phyloP scores from a whole-genome alignment of 2,888 invertebrate species.

The Lysandra bellargus region DNA sequence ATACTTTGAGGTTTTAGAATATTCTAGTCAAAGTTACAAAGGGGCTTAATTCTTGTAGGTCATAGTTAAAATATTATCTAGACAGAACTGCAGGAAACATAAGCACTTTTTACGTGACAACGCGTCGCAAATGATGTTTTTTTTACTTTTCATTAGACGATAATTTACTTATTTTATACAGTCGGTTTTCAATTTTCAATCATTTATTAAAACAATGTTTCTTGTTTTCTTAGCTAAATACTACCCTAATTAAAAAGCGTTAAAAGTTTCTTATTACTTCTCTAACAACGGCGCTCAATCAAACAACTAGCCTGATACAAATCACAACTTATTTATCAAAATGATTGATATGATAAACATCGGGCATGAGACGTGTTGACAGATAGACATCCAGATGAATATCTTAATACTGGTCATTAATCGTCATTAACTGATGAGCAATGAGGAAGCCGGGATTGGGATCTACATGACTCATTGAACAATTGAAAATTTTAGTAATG shows the following conservation, averaged over 20 bases:
- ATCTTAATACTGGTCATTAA: constrained; percentile 3
- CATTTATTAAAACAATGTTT: too few species aligned
- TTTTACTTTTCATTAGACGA: too few species aligned
- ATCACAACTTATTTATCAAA: neutral
- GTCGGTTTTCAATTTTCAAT: too few species aligned
- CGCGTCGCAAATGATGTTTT: too few species aligned
- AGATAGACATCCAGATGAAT: neutral
- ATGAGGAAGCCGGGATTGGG: neutral
- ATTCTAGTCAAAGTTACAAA: too few species aligned
- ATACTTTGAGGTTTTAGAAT: too few species aligned
- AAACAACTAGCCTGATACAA: neutral
- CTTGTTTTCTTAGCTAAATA: too few species aligned
- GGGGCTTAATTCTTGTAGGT: too few species aligned
- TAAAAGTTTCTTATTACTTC: neutral
- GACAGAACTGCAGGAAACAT: too few species aligned
- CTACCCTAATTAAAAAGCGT: neutral
- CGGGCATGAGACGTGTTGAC: neutral
- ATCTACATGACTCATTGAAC: neutral
- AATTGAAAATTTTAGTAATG: neutral
- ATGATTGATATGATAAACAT: neutral
- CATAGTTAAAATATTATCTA: too few species aligned
- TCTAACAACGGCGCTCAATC: neutral
- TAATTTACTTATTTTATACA: too few species aligned
- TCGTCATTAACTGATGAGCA: constrained; percentile 4
- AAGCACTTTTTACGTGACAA: too few species aligned